These are phyloP conservation scores for Cyclargus thomasi DNA, from an alignment of 1,140 invertebrate genomes.

Conservation along the genomic window DNA sequence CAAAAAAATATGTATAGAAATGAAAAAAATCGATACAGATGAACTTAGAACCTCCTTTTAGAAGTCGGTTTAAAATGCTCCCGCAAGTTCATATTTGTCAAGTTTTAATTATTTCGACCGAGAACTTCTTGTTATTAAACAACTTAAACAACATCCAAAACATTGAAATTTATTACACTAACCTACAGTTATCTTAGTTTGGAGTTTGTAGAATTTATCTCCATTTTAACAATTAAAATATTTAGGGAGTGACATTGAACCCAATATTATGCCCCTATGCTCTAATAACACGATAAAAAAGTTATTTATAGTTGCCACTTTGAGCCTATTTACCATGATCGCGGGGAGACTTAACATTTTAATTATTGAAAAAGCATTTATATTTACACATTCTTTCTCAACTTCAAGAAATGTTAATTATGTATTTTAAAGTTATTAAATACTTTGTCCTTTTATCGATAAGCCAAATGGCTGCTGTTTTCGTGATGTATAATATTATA, in stretches of 20 bases:
- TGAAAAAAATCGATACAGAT: too few species aligned
- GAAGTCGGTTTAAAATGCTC: too few species aligned
- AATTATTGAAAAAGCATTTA: background rate
- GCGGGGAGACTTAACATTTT: constrained; percentile 2
- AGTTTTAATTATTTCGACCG: background rate
- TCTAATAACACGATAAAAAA: constrained; percentile 44
- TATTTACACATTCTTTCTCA: background rate
- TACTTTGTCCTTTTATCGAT: too few species aligned
- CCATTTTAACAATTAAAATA: constrained; percentile 21
- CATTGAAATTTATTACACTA: background rate
- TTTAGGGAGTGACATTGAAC: constrained; percentile 27
- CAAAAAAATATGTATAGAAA: too few species aligned
- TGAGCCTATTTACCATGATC: constrained; percentile 20
- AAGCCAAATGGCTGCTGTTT: too few species aligned
- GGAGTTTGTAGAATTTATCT: constrained; percentile 16
- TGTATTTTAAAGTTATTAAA: too few species aligned
- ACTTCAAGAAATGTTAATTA: too few species aligned
- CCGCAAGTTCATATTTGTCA: too few species aligned
- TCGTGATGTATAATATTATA: too few species aligned
- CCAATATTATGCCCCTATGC: constrained; percentile 39
- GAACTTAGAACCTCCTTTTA: too few species aligned
- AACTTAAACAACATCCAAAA: background rate
- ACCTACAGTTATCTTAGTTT: background rate
- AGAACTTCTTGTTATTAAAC: background rate
- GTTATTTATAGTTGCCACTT: constrained; percentile 48